phyloP scores from a whole-genome alignment of 2,113 vertebrate species.

The Alouatta palliata region DNA sequence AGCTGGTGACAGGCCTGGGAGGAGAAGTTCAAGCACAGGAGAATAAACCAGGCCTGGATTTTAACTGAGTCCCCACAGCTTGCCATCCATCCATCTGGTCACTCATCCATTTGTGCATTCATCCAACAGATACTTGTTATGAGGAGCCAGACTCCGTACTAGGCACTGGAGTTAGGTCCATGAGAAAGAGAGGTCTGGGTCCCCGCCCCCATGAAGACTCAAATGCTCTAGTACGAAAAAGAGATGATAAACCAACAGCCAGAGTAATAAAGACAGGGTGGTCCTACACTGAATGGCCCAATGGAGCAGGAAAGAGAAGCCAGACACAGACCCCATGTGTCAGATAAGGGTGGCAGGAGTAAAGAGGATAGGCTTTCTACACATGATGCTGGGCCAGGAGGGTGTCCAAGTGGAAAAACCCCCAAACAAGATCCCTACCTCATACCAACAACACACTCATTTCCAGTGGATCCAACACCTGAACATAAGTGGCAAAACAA shows the following conservation, averaged over 20 bases:
- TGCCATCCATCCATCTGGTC: background rate
- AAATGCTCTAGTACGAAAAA: accelerated
- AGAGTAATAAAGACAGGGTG: accelerated
- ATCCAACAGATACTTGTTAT: background rate
- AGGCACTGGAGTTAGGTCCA: too few species aligned
- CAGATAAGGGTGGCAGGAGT: background rate
- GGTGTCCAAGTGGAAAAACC: background rate
- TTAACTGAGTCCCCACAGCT: background rate
- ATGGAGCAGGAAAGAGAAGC: background rate
- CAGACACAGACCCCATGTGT: accelerated
- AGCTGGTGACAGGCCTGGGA: too few species aligned
- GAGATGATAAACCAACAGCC: accelerated
- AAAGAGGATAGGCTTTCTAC: accelerated
- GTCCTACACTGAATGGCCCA: accelerated
- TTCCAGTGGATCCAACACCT: accelerated
- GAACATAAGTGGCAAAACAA: background rate
- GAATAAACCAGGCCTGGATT: background rate
- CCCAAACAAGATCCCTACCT: background rate
- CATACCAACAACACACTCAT: background rate
- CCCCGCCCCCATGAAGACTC: too few species aligned
- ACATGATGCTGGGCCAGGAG: accelerated
- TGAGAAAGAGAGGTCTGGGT: background rate
- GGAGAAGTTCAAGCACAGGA: too few species aligned
- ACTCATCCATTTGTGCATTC: background rate
- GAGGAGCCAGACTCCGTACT: accelerated